phyloP scores from a whole-genome alignment of 2,888 invertebrate genomes.

The Ornithoptera priamus region DNA sequence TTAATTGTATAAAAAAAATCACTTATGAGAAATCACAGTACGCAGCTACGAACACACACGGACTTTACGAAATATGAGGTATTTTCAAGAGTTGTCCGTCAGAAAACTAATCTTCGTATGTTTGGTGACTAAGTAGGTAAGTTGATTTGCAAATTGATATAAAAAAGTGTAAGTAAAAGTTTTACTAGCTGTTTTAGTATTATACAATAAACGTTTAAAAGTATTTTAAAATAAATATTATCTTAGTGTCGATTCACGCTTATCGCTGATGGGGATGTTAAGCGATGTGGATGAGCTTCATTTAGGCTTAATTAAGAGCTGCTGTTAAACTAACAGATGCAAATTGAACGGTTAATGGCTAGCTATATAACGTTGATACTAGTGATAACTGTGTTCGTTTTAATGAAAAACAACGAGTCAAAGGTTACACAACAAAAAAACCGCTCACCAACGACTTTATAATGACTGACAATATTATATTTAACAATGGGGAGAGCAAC shows the following conservation, averaged over 20 bases:
- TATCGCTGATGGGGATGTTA: slow-evolving; percentile 1
- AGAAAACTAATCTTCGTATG: too few species aligned
- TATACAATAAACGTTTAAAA: not conserved
- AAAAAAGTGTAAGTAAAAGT: not conserved
- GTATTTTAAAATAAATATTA: not conserved
- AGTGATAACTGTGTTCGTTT: not conserved
- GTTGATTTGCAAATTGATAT: too few species aligned
- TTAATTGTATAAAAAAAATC: too few species aligned
- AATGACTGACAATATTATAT: too few species aligned
- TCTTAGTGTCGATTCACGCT: not conserved
- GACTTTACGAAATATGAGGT: too few species aligned
- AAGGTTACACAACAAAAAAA: too few species aligned
- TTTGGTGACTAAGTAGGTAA: too few species aligned
- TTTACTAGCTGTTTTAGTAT: not conserved
- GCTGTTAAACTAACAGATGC: slow-evolving; percentile 8
- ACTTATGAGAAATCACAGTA: too few species aligned
- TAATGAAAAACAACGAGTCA: not conserved
- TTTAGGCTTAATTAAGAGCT: slow-evolving; percentile 12
- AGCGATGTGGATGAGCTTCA: not conserved
- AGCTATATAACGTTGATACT: not conserved
- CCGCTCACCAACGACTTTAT: too few species aligned
- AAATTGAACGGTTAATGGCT: slow-evolving; percentile 8
- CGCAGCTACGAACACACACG: too few species aligned
- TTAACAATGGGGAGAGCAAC: too few species aligned
- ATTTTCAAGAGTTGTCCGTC: too few species aligned